phyloP scores from a whole-genome alignment of 2,113 vertebrate genomes.

The Gracilinanus agilis region DNA sequence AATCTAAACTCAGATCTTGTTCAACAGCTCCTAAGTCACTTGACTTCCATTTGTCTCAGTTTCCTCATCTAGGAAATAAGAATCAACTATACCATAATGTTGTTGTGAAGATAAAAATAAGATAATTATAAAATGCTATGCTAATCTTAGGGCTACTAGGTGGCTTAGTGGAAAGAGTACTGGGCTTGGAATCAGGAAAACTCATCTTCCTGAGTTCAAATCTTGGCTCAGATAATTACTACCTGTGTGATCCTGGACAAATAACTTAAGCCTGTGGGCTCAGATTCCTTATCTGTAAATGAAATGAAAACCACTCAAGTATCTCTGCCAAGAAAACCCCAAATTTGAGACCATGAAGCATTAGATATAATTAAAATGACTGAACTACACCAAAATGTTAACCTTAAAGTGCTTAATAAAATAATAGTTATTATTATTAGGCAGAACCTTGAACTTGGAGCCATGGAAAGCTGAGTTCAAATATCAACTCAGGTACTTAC shows the following conservation, averaged over 20 bases:
- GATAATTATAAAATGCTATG: background rate
- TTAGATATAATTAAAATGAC: no score
- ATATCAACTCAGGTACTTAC: background rate
- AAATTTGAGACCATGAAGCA: no score
- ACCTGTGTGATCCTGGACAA: no score
- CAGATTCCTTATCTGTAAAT: no score
- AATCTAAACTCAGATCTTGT: background rate
- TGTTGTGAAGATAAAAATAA: background rate
- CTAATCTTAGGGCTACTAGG: background rate
- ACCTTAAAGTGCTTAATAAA: background rate
- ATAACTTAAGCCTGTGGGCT: no score
- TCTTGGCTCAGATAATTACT: no score
- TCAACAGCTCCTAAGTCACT: background rate
- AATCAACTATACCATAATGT: background rate
- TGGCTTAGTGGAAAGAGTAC: no score
- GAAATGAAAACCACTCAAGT: no score
- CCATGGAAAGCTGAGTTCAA: background rate
- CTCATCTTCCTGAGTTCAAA: no score
- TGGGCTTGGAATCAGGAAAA: no score
- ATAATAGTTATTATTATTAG: background rate
- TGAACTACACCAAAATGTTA: background rate
- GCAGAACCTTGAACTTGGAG: background rate
- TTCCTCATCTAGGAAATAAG: background rate
- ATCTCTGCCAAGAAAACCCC: no score
- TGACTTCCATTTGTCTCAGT: background rate